phyloP scores from a whole-genome alignment of 2,797 vertebrate genomes.

The Monodelphis domestica region DNA sequence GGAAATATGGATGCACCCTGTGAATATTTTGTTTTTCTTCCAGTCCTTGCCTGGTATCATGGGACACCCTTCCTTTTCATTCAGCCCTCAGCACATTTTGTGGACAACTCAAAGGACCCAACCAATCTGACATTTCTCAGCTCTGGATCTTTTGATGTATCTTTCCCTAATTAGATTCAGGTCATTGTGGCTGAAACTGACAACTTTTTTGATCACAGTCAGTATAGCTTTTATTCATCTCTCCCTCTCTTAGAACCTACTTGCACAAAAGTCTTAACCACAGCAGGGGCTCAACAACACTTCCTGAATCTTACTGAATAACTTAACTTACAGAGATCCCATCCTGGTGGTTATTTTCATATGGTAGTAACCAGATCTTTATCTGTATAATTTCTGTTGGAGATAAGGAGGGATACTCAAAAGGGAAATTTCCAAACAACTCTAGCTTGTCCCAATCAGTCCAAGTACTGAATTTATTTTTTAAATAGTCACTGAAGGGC shows the following conservation, averaged over 20 bases:
- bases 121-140: conserved; percentile 15
- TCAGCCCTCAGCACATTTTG: conserved; percentile 1
- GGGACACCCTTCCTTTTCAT: neutral
- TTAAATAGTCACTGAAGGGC: neutral
- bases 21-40: conserved; percentile 38
- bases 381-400: neutral
- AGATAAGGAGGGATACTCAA: neutral
- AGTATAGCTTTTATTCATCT: neutral
- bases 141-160: neutral
- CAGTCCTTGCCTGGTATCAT: neutral
- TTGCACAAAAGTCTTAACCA: neutral
- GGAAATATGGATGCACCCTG: conserved; percentile 11
- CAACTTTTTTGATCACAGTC: neutral
- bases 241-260: neutral
- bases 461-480: neutral
- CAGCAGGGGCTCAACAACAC: neutral
- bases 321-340: neutral
- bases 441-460: neutral
- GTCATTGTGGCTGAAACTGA: neutral
- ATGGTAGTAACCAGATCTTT: neutral
- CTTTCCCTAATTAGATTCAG: conserved; percentile 14
- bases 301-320: neutral
- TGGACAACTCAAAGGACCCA: conserved; percentile 12
- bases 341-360: neutral
- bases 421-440: neutral